Percentiles rank a stretch among this genome's conserved stretches.
phyloP scores from a whole-genome alignment of 2,113 vertebrate species.

The Papio anubis region DNA sequence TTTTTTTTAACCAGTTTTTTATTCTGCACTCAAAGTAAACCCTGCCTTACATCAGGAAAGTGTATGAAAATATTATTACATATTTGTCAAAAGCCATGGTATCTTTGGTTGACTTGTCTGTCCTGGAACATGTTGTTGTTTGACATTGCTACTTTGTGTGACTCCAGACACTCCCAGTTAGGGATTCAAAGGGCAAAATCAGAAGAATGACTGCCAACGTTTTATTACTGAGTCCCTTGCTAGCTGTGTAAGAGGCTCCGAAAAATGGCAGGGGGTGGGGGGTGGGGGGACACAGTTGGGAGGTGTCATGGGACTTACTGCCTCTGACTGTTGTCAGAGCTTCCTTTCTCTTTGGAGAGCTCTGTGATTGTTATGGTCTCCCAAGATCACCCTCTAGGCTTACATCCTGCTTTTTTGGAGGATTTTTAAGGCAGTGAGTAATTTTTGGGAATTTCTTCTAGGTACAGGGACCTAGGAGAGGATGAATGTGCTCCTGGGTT shows the following conservation, averaged over 20 bases:
- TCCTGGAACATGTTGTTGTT: conserved; percentile 23
- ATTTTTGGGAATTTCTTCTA: conserved; percentile 25
- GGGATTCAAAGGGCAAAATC: conserved; percentile 3
- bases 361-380: conserved; percentile 55
- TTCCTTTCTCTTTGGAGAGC: conserved; percentile 75
- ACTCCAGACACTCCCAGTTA: background rate
- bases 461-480: background rate
- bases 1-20: background rate
- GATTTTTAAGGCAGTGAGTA: conserved; percentile 68
- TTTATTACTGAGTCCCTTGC: conserved; percentile 55
- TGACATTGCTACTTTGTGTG: background rate
- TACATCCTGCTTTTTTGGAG: conserved; percentile 3
- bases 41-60: conserved; percentile 61
- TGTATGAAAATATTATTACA: conserved; percentile 68
- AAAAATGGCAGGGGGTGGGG: conserved; percentile 14
- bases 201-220: conserved; percentile 42
- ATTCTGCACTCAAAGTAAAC: conserved; percentile 35
- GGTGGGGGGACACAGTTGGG: background rate
- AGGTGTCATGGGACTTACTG: conserved; percentile 54
- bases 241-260: background rate
- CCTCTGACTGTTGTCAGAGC: conserved; percentile 71
- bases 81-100: conserved; percentile 56
- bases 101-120: background rate
- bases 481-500: background rate
- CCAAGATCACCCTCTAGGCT: conserved; percentile 30